These are phyloP conservation scores for Cataglyphis albicans DNA, from an alignment of 2,888 invertebrate genomes.

Conservation along the genomic window DNA sequence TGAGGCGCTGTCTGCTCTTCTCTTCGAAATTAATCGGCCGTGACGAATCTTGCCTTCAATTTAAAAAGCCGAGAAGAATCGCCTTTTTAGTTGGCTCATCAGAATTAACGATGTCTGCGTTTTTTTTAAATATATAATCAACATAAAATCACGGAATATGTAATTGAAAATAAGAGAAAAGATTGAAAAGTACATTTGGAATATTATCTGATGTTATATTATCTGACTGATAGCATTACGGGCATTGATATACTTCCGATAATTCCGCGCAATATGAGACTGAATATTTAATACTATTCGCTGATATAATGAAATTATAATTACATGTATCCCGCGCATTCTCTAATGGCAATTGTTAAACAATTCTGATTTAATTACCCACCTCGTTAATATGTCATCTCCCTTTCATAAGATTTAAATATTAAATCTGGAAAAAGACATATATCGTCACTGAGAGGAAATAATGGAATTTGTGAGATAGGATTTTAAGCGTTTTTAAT, in stretches of 20 bases:
- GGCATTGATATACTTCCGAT: constrained; percentile 1
- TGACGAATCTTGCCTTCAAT: constrained; percentile 17
- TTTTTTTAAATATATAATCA: constrained; percentile 11
- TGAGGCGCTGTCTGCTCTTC: constrained; percentile 10
- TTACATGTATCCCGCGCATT: neutral
- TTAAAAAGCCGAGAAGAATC: constrained; percentile 1
- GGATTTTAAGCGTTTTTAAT: neutral
- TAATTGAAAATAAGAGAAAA: neutral
- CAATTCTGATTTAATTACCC: constrained; percentile 43
- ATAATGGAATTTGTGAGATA: neutral
- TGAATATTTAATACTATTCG: constrained; percentile 44
- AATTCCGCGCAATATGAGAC: neutral
- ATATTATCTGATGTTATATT: constrained; percentile 14
- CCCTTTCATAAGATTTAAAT: constrained; percentile 23
- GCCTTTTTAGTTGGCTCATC: neutral
- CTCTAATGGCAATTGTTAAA: constrained; percentile 21
- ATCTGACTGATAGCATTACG: neutral
- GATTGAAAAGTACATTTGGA: neutral
- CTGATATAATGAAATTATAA: constrained; percentile 28
- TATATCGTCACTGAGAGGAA: neutral
- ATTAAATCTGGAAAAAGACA: constrained; percentile 1
- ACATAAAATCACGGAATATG: neutral
- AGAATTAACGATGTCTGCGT: neutral
- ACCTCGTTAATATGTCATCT: constrained; percentile 25
- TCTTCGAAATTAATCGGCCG: constrained; percentile 31